A percentile compares a stretch with the other conserved stretches of the same genome.
These are phyloP conservation scores for Latrodectus geometricus DNA, from an alignment of 1,140 invertebrate species.

Conservation along the genomic window DNA sequence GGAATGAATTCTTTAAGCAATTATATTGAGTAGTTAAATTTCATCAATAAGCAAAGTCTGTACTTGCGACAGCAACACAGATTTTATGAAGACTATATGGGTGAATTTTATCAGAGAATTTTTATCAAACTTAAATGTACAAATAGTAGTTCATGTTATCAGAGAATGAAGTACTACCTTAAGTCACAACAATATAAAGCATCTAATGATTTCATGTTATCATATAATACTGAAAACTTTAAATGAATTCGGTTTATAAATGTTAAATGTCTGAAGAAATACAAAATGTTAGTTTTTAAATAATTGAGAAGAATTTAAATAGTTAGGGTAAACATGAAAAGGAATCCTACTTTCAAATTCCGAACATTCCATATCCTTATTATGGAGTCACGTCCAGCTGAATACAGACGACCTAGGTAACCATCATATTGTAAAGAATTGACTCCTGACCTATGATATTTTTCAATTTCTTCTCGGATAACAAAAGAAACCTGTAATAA, in stretches of 20 bases:
- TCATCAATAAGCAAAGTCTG: too few species aligned
- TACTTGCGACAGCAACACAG: too few species aligned
- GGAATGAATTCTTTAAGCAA: too few species aligned
- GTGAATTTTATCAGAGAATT: too few species aligned
- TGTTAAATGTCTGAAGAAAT: neutral
- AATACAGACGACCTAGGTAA: slow-evolving; percentile 88
- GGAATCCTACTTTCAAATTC: slow-evolving; percentile 55
- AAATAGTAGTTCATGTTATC: too few species aligned
- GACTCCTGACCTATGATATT: slow-evolving; percentile 92
- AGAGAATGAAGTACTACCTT: too few species aligned
- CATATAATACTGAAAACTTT: neutral
- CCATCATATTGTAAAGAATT: slow-evolving; percentile 96
- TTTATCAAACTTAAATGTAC: too few species aligned
- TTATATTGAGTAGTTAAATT: too few species aligned
- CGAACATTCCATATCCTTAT: slow-evolving; percentile 93
- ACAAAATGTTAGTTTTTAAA: neutral
- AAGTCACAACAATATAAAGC: neutral
- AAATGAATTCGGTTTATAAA: too few species aligned
- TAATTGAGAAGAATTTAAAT: neutral
- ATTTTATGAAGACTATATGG: too few species aligned
- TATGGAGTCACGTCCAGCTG: slow-evolving; percentile 97
- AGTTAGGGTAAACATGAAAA: neutral
- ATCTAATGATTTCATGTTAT: slow-evolving; percentile 33
- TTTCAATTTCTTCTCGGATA: slow-evolving; percentile 95
- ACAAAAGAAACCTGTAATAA: slow-evolving; percentile 88